A percentile compares a stretch with the other conserved stretches of the same genome.
Conservation (phyloP, 2,888 invertebrate species). For the Palloptera scutellata region DNA sequence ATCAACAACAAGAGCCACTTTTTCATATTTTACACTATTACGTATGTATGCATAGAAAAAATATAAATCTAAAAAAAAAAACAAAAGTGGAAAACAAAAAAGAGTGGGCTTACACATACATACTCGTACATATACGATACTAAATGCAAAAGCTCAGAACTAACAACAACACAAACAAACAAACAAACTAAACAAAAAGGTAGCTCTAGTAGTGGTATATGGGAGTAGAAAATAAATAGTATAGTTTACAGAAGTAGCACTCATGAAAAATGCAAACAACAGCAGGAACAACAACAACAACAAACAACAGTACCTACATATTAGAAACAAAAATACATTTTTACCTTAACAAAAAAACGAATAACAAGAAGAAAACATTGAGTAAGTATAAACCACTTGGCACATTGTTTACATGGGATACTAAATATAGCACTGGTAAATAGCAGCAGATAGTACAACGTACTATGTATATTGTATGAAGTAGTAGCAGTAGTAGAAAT, state of each 20-base stretch:
- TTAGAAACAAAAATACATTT: no score
- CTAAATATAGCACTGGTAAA: no score
- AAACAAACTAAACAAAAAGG: not conserved
- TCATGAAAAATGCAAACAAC: slow-evolving; percentile 29
- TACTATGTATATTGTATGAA: no score
- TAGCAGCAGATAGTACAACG: no score
- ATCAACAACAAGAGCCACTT: slow-evolving; percentile 8
- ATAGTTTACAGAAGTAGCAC: slow-evolving; percentile 19
- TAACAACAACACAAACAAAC: slow-evolving; percentile 1
- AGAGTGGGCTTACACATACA: not conserved
- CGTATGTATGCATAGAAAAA: slow-evolving; percentile 1
- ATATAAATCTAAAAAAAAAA: slow-evolving; percentile 15
- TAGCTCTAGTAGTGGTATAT: not conserved
- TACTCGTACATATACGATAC: not conserved
- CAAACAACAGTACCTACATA: not conserved
- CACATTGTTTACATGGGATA: no score
- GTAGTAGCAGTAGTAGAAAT: no score
- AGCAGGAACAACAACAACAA: slow-evolving; percentile 10
- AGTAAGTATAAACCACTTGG: no score
- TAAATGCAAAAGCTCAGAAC: not conserved
- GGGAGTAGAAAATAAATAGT: slow-evolving; percentile 25
- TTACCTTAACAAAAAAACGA: no score
- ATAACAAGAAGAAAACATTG: no score
- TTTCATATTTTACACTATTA: slow-evolving; percentile 3
- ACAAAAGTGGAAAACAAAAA: not conserved